A percentile compares a stretch with the other conserved stretches of the same genome.
Evolutionary conservation across 2,113 vertebrate genomes (phyloP).

Genomic region (Eptesicus fuscus): DNA sequence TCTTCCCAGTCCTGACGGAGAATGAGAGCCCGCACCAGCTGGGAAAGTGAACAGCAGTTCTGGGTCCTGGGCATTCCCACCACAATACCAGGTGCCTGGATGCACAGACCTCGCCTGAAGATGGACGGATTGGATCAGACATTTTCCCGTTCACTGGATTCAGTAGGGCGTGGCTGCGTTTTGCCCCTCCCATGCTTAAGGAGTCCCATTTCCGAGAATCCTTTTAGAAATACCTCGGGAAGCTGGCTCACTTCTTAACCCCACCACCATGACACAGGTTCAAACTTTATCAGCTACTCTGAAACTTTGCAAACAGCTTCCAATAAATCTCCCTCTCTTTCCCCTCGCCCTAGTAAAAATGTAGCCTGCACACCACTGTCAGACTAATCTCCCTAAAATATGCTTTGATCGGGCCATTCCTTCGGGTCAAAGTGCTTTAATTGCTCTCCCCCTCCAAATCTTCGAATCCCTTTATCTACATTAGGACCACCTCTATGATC

Average conservation of each 20-base stretch:
- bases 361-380: background rate
- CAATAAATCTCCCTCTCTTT: background rate
- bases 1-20: background rate
- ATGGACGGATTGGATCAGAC: background rate
- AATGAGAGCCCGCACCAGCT: background rate
- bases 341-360: background rate
- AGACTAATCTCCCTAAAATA: background rate
- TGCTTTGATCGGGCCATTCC: background rate
- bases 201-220: background rate
- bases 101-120: background rate
- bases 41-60: background rate
- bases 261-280: background rate
- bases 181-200: background rate
- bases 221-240: background rate
- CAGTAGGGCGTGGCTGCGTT: background rate
- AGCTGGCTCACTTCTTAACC: background rate
- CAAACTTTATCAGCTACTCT: background rate
- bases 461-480: background rate
- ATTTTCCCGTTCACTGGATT: background rate
- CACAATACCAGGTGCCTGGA: background rate
- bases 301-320: background rate
- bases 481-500: background rate
- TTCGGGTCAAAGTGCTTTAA: slow-evolving; percentile 11
- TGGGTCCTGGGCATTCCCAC: background rate
- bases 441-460: background rate